phyloP scores from a whole-genome alignment of 2,797 vertebrate species.

The Ataeniobius toweri region DNA sequence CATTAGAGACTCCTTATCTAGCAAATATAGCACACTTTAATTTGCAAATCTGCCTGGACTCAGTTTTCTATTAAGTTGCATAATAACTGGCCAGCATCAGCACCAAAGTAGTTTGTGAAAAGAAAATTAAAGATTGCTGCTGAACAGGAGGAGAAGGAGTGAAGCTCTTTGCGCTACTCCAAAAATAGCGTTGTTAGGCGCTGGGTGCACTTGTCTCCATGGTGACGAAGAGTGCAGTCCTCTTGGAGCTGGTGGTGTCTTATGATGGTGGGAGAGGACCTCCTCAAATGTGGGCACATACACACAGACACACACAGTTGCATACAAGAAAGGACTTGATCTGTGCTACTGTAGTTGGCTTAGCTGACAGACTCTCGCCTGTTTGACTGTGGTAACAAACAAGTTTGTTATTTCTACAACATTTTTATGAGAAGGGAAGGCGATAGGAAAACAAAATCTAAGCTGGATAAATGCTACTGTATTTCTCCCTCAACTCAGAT shows the following conservation, averaged over 20 bases:
- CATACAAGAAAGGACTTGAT: conserved; percentile 30
- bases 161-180: conserved; percentile 79
- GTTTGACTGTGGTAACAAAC: conserved; percentile 9
- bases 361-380: conserved; percentile 9
- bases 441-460: conserved; percentile 16
- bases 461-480: conserved; percentile 9
- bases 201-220: conserved; percentile 85
- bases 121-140: conserved; percentile 73
- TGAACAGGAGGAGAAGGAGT: conserved; percentile 70
- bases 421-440: conserved; percentile 30
- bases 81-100: conserved; percentile 62
- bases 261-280: conserved; percentile 77
- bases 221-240: conserved; percentile 78
- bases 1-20: conserved; percentile 5
- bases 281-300: conserved; percentile 46
- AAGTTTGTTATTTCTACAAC: conserved; percentile 34
- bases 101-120: conserved; percentile 63
- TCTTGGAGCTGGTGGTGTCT: conserved; percentile 77
- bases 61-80: conserved; percentile 52
- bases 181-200: conserved; percentile 86
- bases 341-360: conserved; percentile 12
- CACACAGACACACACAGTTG: conserved; percentile 23
- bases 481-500: conserved; percentile 17
- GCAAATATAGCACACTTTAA: conserved; percentile 3
- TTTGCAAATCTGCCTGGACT: conserved; percentile 17